Evolutionary conservation across 2,888 invertebrate genomes (phyloP).

Genomic region (Tortricodes alternella): DNA sequence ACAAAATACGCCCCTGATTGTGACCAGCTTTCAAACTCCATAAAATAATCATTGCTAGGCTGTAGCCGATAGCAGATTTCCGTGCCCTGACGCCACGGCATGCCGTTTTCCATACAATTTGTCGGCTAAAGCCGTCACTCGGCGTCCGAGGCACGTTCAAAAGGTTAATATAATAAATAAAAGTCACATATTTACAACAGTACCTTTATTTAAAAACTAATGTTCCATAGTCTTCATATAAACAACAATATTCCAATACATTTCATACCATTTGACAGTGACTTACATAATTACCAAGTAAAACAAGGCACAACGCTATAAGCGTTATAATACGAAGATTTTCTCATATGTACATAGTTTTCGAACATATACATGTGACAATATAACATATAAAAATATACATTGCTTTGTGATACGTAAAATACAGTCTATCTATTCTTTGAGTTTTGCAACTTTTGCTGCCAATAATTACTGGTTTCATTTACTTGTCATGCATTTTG

Average conservation of each 20-base stretch:
- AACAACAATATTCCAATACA: slow-evolving; percentile 24
- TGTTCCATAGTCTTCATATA: slow-evolving; percentile 5
- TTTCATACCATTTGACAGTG: slow-evolving; percentile 11
- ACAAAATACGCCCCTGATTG: no score
- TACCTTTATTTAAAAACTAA: slow-evolving; percentile 12
- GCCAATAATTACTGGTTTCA: neutral
- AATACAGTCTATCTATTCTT: slow-evolving; percentile 26
- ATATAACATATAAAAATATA: slow-evolving; percentile 27
- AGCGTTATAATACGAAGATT: slow-evolving; percentile 6
- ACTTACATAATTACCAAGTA: slow-evolving; percentile 1
- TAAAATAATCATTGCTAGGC: no score
- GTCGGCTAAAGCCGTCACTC: no score
- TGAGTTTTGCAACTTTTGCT: slow-evolving; percentile 11
- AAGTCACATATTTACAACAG: slow-evolving; percentile 15
- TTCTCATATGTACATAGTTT: slow-evolving; percentile 21
- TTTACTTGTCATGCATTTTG: neutral
- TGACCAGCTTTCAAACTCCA: no score
- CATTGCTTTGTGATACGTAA: slow-evolving; percentile 18
- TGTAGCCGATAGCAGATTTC: no score
- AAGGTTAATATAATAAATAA: neutral
- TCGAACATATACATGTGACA: slow-evolving; percentile 26
- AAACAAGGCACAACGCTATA: slow-evolving; percentile 15
- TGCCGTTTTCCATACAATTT: no score
- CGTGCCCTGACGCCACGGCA: no score
- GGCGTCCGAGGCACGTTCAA: no score